Conservation (phyloP, 2,888 invertebrate species). For the Drosophila suboccidentalis region DNA sequence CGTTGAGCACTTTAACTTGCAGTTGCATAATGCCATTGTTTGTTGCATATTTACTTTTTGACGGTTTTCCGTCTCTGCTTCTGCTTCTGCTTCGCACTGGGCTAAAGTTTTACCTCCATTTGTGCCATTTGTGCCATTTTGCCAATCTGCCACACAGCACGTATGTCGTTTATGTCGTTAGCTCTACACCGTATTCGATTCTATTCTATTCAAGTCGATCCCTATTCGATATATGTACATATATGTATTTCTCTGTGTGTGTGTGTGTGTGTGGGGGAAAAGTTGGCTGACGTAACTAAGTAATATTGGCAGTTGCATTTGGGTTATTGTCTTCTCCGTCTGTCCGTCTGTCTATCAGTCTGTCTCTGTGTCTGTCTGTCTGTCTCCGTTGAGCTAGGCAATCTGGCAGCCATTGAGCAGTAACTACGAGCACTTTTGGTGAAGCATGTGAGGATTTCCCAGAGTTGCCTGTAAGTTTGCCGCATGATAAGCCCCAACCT, state of each 20-base stretch:
- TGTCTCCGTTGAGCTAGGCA: slow-evolving; percentile 46
- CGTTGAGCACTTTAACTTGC: slow-evolving; percentile 59
- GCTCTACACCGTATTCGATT: slow-evolving; percentile 49
- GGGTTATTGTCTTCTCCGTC: slow-evolving; percentile 72
- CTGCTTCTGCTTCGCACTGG: background rate
- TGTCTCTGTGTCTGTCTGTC: slow-evolving; percentile 4
- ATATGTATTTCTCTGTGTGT: slow-evolving; percentile 1
- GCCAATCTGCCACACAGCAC: slow-evolving; percentile 52
- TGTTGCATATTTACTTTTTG: slow-evolving; percentile 82
- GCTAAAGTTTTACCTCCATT: slow-evolving; percentile 51
- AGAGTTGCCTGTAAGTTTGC: slow-evolving; percentile 39
- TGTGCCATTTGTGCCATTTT: slow-evolving; percentile 45
- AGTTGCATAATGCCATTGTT: slow-evolving; percentile 77
- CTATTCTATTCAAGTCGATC: slow-evolving; percentile 51
- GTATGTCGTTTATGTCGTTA: slow-evolving; percentile 75
- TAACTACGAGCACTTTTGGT: slow-evolving; percentile 36
- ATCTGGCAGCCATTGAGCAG: slow-evolving; percentile 61
- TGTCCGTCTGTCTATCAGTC: background rate
- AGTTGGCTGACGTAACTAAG: slow-evolving; percentile 73
- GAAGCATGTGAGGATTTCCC: slow-evolving; percentile 19
- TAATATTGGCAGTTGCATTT: slow-evolving; percentile 79
- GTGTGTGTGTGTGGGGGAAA: slow-evolving; percentile 31
- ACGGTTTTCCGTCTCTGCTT: slow-evolving; percentile 53
- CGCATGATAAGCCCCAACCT: slow-evolving; percentile 28
- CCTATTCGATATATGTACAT: slow-evolving; percentile 19